Percentiles rank a stretch among this genome's conserved stretches.
phyloP scores from a whole-genome alignment of 2,797 vertebrate genomes.

The Xerus rutilus region DNA sequence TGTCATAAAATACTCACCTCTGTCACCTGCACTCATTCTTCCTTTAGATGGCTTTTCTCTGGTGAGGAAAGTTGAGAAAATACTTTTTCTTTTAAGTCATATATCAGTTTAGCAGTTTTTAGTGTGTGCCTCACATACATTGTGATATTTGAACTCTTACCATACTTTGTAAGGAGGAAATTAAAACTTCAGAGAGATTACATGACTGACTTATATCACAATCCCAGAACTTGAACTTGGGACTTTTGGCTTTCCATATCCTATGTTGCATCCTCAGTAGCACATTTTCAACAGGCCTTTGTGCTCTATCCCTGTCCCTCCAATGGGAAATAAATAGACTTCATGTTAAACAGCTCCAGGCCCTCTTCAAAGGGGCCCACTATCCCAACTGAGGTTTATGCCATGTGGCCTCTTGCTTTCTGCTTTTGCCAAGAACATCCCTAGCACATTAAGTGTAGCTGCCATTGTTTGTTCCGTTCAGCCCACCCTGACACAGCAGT shows the following conservation, averaged over 20 bases:
- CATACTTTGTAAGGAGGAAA: constrained; percentile 14
- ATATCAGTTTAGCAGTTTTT: constrained; percentile 38
- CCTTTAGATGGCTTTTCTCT: background rate
- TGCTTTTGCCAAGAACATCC: constrained; percentile 17
- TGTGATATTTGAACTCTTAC: constrained; percentile 57
- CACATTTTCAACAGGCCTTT: constrained; percentile 26
- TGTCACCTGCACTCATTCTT: constrained; percentile 6
- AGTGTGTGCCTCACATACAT: background rate
- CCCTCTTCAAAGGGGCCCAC: background rate
- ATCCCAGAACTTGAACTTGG: background rate
- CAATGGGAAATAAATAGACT: constrained; percentile 9
- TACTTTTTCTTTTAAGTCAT: constrained; percentile 40
- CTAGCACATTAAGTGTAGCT: background rate
- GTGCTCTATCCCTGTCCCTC: constrained; percentile 1
- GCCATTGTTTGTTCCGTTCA: background rate
- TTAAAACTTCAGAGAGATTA: constrained; percentile 43
- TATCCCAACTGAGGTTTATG: background rate
- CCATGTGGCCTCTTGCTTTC: background rate
- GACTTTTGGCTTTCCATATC: constrained; percentile 19
- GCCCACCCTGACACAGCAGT: background rate
- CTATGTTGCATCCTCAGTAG: background rate
- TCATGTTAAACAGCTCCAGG: background rate
- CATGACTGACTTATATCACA: constrained; percentile 44
- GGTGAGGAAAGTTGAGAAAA: constrained; percentile 57
- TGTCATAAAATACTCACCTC: background rate